Conservation (phyloP, 2,113 vertebrate genomes). For the Psilopogon haemacephalus region DNA sequence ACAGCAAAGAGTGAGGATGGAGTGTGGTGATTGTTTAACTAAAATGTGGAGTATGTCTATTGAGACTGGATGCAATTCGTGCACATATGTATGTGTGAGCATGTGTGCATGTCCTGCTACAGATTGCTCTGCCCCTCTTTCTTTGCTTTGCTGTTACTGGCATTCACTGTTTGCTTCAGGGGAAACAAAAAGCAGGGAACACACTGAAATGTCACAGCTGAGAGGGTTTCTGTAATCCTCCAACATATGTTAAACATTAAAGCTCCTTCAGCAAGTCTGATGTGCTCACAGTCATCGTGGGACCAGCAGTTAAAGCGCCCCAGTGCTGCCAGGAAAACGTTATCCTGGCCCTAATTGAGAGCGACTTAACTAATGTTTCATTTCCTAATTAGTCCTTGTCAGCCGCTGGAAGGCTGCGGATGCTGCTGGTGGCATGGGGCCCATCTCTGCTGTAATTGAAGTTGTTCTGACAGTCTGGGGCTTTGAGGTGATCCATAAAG, state of each 20-base stretch:
- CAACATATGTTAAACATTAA: constrained; percentile 74
- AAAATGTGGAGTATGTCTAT: not conserved
- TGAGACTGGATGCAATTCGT: not conserved
- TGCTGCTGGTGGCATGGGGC: constrained; percentile 61
- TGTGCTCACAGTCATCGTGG: constrained; percentile 66
- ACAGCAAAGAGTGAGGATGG: not conserved
- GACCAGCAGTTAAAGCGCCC: constrained; percentile 69
- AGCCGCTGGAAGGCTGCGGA: constrained; percentile 63
- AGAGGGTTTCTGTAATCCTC: constrained; percentile 70
- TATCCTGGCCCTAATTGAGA: constrained; percentile 76
- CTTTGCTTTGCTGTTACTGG: constrained; percentile 21
- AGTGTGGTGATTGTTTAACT: not conserved
- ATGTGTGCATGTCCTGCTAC: not conserved
- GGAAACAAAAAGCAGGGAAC: constrained; percentile 56
- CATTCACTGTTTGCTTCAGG: constrained; percentile 53
- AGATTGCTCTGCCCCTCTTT: constrained; percentile 57
- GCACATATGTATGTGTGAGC: not conserved
- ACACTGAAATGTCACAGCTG: constrained; percentile 70
- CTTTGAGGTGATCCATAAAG: constrained; percentile 56
- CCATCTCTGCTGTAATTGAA: constrained; percentile 65
- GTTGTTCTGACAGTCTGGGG: constrained; percentile 61
- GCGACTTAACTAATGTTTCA: constrained; percentile 76
- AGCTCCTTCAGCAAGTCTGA: constrained; percentile 69
- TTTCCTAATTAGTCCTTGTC: constrained; percentile 78
- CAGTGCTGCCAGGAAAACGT: constrained; percentile 69